phyloP scores from a whole-genome alignment of 2,888 invertebrate species.

The Eugnorisma glareosa region DNA sequence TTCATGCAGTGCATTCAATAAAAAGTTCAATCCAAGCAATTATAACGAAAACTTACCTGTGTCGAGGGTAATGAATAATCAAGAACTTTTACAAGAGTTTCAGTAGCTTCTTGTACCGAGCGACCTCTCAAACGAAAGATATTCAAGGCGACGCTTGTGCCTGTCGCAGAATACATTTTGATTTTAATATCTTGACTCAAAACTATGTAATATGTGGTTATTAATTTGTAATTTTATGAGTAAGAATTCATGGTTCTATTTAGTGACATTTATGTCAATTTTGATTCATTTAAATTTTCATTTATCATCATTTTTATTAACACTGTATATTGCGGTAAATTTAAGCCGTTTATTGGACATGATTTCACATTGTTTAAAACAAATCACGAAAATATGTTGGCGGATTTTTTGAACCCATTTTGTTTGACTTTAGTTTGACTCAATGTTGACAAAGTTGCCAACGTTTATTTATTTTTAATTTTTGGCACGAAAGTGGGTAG shows the following conservation, averaged over 20 bases:
- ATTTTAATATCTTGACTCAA: neutral
- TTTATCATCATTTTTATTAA: constrained; percentile 9
- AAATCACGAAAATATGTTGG: constrained; percentile 11
- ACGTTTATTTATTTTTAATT: constrained; percentile 9
- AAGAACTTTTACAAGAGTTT: constrained; percentile 21
- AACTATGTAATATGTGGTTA: neutral
- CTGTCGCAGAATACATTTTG: constrained; percentile 34
- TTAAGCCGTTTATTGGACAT: constrained; percentile 13
- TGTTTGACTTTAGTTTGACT: constrained; percentile 30
- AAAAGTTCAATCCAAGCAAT: neutral
- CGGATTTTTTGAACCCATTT: constrained; percentile 23
- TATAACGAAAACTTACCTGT: constrained; percentile 34
- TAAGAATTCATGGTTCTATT: constrained; percentile 1
- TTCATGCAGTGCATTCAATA: neutral
- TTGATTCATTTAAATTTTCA: neutral
- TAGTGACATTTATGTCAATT: neutral
- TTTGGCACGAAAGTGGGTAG: neutral
- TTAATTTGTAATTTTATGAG: neutral
- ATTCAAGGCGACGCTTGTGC: constrained; percentile 6
- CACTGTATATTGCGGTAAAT: neutral
- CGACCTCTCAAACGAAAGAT: constrained; percentile 11
- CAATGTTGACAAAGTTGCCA: constrained; percentile 15
- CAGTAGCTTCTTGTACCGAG: constrained; percentile 4
- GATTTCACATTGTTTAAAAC: constrained; percentile 33
- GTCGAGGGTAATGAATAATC: constrained; percentile 3